Evolutionary conservation across 2,888 invertebrate genomes (phyloP), one percentile per base, ranked within the genome.

Genomic region (Urechis unicinctus): DNA sequence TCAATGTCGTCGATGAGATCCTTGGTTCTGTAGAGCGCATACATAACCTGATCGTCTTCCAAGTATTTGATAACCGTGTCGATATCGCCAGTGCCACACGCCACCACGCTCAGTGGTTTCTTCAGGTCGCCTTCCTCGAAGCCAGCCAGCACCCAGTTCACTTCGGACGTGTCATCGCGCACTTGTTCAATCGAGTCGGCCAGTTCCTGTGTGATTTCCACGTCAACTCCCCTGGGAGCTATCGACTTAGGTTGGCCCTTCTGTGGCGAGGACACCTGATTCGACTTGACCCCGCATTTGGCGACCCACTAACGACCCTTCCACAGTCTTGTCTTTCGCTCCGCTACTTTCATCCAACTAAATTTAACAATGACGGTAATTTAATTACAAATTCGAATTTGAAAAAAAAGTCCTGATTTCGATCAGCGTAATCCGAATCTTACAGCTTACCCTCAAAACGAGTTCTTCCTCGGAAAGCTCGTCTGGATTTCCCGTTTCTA

Each of bases 341-440:
- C 73, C 72, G n/a, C 72, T 64, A 17, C 64, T 70, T 50, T 75
- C 74, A 53, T 71, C 71, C 25, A 76, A 58, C 76, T 65, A 42
- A 36, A 17, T n/a, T n/a, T n/a, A n/a, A n/a, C n/a, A n/a, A n/a
- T n/a, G n/a, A n/a, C n/a, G n/a, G n/a, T n/a, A n/a, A n/a, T n/a
- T n/a, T n/a, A n/a, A n/a, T n/a, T n/a, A n/a, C n/a, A n/a, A n/a
- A n/a, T n/a, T n/a, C n/a, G n/a, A n/a, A n/a, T n/a, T n/a, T n/a
- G n/a, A n/a, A n/a, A 9, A 36, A 36, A 36, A 36, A 36, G 9
- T 17, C 9, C 9, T 36, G 9, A 13, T 17, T 13, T 17, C 9
- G 9, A 36, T 36, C 36, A 36, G 17, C 36, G 9, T 36, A 9
- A 17, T 36, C 17, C 9, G 9, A 9, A 36, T 36, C 36, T 36